Conservation (phyloP, 2,888 invertebrate species). For the Limnephilus lunatus region DNA sequence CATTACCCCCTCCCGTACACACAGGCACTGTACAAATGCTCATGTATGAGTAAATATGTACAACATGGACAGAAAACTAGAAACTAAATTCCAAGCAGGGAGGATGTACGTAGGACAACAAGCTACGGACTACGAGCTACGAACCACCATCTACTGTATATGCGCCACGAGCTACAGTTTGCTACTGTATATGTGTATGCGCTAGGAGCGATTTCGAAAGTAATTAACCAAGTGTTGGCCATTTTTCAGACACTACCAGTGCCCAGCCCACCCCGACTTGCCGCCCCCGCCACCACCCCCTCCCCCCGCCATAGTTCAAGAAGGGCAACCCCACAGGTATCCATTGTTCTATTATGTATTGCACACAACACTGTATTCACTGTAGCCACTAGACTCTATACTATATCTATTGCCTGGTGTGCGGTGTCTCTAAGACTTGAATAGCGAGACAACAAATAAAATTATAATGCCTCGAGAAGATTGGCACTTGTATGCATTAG, state of each 20-base stretch:
- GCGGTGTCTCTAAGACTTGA: not conserved
- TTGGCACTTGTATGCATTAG: not conserved
- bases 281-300: slow-evolving; percentile 80
- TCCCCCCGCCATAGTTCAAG: slow-evolving; percentile 76
- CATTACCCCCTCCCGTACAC: not conserved
- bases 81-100: not conserved
- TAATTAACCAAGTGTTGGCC: slow-evolving; percentile 1
- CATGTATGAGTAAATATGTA: not conserved
- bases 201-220: not conserved
- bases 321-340: slow-evolving; percentile 73
- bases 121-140: not conserved
- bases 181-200: not conserved
- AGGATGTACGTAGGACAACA: not conserved
- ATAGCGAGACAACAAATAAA: not conserved
- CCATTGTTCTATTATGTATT: not conserved
- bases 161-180: not conserved
- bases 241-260: slow-evolving; percentile 71
- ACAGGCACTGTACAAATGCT: not conserved
- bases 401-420: not conserved
- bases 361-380: not conserved
- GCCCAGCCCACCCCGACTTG: slow-evolving; percentile 79
- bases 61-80: not conserved
- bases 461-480: not conserved
- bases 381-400: not conserved
- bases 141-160: not conserved